A percentile compares a stretch with the other conserved stretches of the same genome.
Evolutionary conservation across 2,113 vertebrate species (phyloP).

Genomic region (Eudorcas thomsonii): DNA sequence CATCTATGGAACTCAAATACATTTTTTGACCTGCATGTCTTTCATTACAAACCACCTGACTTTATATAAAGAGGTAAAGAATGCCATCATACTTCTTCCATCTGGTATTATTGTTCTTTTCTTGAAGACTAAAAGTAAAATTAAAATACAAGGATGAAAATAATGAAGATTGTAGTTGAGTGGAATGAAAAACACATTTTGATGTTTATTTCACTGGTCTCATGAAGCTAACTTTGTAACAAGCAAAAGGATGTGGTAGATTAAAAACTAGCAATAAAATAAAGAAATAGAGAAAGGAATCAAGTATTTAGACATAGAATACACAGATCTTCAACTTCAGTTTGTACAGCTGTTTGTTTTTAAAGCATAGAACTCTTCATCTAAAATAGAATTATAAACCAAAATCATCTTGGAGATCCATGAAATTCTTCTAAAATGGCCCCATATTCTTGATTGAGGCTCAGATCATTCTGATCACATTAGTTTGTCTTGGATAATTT

Average conservation of each 20-base stretch:
- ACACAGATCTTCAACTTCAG: constrained; percentile 59
- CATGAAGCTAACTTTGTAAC: constrained; percentile 40
- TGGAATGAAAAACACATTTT: constrained; percentile 61
- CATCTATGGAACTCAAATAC: background rate
- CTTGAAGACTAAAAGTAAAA: constrained; percentile 38
- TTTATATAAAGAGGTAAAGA: constrained; percentile 12
- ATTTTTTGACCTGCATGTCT: background rate
- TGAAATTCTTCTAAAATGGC: constrained; percentile 51
- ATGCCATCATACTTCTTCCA: background rate
- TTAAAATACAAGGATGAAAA: constrained; percentile 45
- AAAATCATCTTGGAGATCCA: constrained; percentile 60
- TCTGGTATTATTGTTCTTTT: constrained; percentile 41
- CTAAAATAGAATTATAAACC: constrained; percentile 65
- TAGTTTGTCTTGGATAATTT: constrained; percentile 50
- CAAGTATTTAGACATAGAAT: constrained; percentile 54
- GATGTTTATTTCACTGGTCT: constrained; percentile 50
- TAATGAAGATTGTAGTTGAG: constrained; percentile 33
- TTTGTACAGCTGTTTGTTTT: constrained; percentile 77
- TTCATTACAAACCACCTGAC: background rate
- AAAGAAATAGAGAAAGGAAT: constrained; percentile 59
- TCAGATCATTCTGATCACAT: constrained; percentile 45
- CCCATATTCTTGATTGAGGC: background rate
- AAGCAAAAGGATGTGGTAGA: constrained; percentile 52
- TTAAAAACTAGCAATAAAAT: constrained; percentile 57
- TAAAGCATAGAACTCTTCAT: constrained; percentile 64